Conservation (phyloP, 1,140 invertebrate genomes). For the Stegodyphus dumicola region DNA sequence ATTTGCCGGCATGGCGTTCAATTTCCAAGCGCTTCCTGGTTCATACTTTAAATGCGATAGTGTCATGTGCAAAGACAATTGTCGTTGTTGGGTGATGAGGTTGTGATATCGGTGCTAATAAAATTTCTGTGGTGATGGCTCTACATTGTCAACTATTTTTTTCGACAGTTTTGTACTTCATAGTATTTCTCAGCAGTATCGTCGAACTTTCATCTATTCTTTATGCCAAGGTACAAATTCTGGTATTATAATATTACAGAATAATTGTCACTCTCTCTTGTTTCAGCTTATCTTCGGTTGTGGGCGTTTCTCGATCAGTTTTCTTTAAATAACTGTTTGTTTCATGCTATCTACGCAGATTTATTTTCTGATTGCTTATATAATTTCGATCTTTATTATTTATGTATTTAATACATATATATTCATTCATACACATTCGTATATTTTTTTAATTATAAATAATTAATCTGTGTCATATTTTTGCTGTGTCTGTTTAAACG, state of each 20-base stretch:
- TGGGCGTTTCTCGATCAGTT: background rate
- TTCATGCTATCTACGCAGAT: background rate
- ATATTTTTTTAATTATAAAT: background rate
- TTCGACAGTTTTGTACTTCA: conserved; percentile 4
- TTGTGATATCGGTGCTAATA: too few species aligned
- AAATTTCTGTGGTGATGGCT: background rate
- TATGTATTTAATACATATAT: too few species aligned
- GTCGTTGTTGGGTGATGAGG: too few species aligned
- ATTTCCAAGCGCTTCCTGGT: too few species aligned
- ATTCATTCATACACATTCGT: too few species aligned
- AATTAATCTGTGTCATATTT: background rate
- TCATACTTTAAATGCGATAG: too few species aligned
- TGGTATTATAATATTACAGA: background rate
- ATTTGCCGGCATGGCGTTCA: too few species aligned
- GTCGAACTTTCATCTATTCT: conserved; percentile 3
- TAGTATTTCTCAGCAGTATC: conserved; percentile 9
- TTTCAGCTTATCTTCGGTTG: background rate
- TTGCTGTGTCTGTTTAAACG: too few species aligned
- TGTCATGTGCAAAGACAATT: too few species aligned
- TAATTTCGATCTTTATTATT: too few species aligned
- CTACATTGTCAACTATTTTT: conserved; percentile 25
- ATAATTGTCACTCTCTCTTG: background rate
- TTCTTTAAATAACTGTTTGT: background rate
- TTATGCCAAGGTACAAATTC: background rate
- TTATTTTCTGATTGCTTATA: too few species aligned